Conservation (phyloP, 1,140 invertebrate genomes). For the Sitobion miscanthi region DNA sequence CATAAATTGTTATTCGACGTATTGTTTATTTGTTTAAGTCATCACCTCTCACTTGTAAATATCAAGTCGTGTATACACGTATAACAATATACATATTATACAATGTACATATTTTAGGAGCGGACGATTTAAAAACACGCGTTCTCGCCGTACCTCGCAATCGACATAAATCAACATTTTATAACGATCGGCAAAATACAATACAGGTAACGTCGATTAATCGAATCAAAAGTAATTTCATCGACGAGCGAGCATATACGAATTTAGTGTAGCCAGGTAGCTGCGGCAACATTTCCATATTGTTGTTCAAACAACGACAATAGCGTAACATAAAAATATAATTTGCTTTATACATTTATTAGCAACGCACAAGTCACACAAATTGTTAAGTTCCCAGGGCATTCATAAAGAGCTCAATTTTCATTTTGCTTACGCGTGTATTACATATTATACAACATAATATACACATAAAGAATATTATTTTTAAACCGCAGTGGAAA, state of each 20-base stretch:
- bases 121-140: neutral
- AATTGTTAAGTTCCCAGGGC: neutral
- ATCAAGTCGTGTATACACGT: neutral
- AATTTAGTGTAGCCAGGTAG: neutral
- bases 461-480: neutral
- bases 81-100: too few relatives aligned
- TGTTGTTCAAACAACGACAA: neutral
- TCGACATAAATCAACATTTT: neutral
- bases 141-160: neutral
- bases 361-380: neutral
- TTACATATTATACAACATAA: neutral
- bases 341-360: neutral
- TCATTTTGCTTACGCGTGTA: conserved; percentile 6
- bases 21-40: neutral
- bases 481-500: neutral
- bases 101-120: neutral
- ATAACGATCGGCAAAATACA: neutral
- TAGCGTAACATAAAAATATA: neutral
- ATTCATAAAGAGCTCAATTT: conserved; percentile 8
- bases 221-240: neutral
- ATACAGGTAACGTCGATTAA: neutral
- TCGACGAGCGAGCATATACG: neutral
- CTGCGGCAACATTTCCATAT: neutral
- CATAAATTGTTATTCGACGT: neutral
- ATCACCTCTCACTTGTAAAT: neutral